Base-by-base conservation (phyloP, 2,113 vertebrate species). In the Triplophysa dalaica region DNA sequence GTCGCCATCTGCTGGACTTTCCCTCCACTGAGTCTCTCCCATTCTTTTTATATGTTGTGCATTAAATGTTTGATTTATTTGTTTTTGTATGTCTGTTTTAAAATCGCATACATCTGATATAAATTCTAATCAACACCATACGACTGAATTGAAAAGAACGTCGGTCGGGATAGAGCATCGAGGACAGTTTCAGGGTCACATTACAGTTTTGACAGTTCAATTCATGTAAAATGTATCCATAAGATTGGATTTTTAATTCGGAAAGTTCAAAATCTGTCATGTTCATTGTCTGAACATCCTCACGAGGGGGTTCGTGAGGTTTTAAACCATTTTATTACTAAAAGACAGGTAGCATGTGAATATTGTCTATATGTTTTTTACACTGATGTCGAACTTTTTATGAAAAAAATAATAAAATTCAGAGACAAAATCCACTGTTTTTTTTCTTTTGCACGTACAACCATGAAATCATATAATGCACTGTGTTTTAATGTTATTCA, bases 1-100 rank as follows among this genome's bases (percentile, higher is more conserved):
- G 73, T 63, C 74, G 22, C 78, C 81, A 54, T 80, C 78, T 81
- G 74, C 75, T 83, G 78, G 81, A 70, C 56, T 1, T 24, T 43
- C 22, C n/a, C 24, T 62, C 60, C 69, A 68, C 21, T 38, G 50
- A 38, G 17, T 66, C 17, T 12, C 6, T 10, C 43, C 38, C 33
- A 22, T 73, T 72, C 6, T 58, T 38, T 6, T 43, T 73, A 22
- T 17, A 45, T 45, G 43, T 45, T 45, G 43, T 73, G 29, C 41
- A 48, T 75, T 29, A 8, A 48, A 48, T 19, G 2, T 62, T 48
- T 62, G 8, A 26, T 63, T 60, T 45, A 19, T 75, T 62, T 21
- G 38, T 26, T 14, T 11, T 21, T 61, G 2, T 74, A 22, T 62
- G 43, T 45, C 43, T 19, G 52, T 73, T 41, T 73, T 16, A 22